Conservation (phyloP, 2,797 vertebrate species). For the Notoglanidium macrostoma region DNA sequence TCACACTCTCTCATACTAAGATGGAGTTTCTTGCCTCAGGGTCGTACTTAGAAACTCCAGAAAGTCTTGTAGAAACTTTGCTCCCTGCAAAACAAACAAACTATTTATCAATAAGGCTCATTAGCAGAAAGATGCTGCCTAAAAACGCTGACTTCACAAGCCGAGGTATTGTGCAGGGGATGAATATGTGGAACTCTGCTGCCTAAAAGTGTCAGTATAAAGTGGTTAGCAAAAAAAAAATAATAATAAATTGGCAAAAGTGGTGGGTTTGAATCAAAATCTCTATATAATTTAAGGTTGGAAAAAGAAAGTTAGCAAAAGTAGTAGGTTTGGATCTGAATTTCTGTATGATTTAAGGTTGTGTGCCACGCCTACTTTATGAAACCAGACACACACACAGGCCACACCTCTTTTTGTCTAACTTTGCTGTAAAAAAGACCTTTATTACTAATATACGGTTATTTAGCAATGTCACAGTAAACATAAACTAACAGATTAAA, state of each 20-base stretch:
- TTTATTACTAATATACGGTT: too few relatives aligned
- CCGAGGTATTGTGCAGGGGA: neutral
- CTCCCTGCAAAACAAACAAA: neutral
- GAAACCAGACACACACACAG: neutral
- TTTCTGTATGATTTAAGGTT: neutral
- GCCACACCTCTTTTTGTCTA: slow-evolving; percentile 1
- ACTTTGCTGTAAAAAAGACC: neutral
- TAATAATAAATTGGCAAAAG: neutral
- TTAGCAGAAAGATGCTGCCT: slow-evolving; percentile 2
- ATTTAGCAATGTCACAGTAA: neutral
- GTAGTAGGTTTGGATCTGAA: neutral
- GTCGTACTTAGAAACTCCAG: neutral
- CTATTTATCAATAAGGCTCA: slow-evolving; percentile 20
- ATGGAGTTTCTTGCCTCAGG: neutral
- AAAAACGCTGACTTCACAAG: neutral
- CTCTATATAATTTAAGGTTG: neutral
- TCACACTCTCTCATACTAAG: neutral
- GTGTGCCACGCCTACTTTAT: neutral
- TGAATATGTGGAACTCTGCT: neutral
- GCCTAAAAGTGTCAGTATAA: neutral
- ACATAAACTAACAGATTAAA: neutral
- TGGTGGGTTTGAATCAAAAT: neutral
- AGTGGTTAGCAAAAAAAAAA: neutral
- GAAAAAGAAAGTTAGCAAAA: neutral
- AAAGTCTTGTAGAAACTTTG: neutral